A percentile compares a stretch with the other conserved stretches of the same genome.
phyloP scores from a whole-genome alignment of 2,797 vertebrate species.

The Simalia tracyae region DNA sequence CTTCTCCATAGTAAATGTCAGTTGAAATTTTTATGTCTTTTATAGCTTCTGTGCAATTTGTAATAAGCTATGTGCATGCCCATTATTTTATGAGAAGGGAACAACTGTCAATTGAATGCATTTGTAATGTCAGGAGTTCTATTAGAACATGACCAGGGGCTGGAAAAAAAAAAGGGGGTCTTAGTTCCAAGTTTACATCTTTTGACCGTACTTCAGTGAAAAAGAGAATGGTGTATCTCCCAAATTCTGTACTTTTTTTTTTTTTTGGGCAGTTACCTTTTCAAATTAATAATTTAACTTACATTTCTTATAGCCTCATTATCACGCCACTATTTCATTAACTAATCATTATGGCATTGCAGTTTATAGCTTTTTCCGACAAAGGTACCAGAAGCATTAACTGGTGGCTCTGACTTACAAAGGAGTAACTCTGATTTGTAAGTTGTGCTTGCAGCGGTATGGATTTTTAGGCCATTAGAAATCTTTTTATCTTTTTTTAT shows the following conservation, averaged over 20 bases:
- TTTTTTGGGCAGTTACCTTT: conserved; percentile 65
- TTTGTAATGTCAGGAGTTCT: conserved; percentile 76
- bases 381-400: conserved; percentile 45
- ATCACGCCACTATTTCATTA: conserved; percentile 70
- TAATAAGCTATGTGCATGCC: conserved; percentile 62
- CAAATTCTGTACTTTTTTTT: conserved; percentile 66
- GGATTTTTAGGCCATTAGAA: conserved; percentile 72
- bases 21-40: conserved; percentile 70
- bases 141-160: conserved; percentile 75
- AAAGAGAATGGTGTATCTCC: conserved; percentile 55
- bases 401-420: conserved; percentile 36
- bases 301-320: conserved; percentile 74
- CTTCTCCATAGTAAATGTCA: conserved; percentile 73
- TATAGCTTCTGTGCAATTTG: conserved; percentile 70
- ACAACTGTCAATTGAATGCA: conserved; percentile 70
- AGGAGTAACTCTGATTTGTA: conserved; percentile 61
- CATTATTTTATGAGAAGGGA: conserved; percentile 69
- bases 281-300: conserved; percentile 81
- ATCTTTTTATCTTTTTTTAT: conserved; percentile 65
- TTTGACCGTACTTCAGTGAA: conserved; percentile 59
- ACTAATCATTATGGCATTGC: conserved; percentile 71
- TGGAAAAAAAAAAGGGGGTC: conserved; percentile 57
- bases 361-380: conserved; percentile 74
- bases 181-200: conserved; percentile 73
- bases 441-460: conserved; percentile 64